Evolutionary conservation across 2,113 vertebrate genomes (phyloP), one percentile per base, ranked within the genome.

Genomic region (Sinocyclocheilus anshuiensis): DNA sequence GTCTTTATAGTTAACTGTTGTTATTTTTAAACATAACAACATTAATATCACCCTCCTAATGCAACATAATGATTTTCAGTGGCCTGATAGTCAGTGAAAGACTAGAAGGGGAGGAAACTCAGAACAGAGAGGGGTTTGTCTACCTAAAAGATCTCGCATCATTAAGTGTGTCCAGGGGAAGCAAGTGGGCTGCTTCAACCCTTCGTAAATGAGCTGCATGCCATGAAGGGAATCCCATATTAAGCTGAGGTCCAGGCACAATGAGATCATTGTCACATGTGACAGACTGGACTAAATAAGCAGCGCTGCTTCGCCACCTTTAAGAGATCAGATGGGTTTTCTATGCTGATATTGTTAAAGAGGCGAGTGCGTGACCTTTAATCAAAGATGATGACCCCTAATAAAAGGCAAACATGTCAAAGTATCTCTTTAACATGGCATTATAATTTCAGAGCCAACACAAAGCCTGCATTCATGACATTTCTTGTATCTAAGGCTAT

Each of bases 121-220:
- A 57, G 80, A 89, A 87, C 88, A 89, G 88, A 87, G 63, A 57
- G 48, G 10, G 42, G 76, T 87, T 82, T 83, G 84, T 86, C 80
- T 71, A 42, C 18, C 36, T 74, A 53, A 83, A 85, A 86, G 79
- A 83, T 84, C 80, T 72, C 4, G 20, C 86, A 72, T 74, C 77
- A 81, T 75, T 71, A 55, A 86, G 55, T n/a, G 85, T 82, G 85
- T 87, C 72, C 63, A 33, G 24, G 78, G 69, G 85, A 85, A 16
- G 39, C 26, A 22, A 39, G n/a, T 33, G 59, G 83, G 77, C 39
- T 39, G 74, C 10, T 74, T 57, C n/a, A 79, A 65, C 39, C 83
- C 77, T 50, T 77, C 69, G 36, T 85, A 67, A 67, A 83, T 81
- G 67, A 77, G 53, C 39, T 63, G 77, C 83, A 85, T 85, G 78